Evolutionary conservation across 2,113 vertebrate genomes (phyloP).

Genomic region (Hyperopisus bebe): DNA sequence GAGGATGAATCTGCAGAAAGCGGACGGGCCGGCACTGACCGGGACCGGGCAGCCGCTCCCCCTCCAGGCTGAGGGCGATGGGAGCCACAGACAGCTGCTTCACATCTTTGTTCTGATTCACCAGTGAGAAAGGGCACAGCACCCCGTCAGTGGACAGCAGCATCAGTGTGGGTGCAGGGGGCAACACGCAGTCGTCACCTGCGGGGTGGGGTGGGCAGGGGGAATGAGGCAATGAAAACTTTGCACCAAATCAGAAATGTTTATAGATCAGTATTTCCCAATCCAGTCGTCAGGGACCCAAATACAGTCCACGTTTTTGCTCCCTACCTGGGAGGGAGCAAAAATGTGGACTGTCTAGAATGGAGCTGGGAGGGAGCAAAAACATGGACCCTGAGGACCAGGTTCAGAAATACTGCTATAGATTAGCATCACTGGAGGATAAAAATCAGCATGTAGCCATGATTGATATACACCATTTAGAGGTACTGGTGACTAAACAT

Average conservation of each 20-base stretch:
- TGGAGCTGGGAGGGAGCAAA: neutral
- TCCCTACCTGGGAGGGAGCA: neutral
- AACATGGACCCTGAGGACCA: neutral
- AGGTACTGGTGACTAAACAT: neutral
- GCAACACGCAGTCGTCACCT: slow-evolving; percentile 82
- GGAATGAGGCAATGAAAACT: neutral
- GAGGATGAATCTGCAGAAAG: neutral
- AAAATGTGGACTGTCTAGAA: neutral
- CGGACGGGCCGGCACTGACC: slow-evolving; percentile 48
- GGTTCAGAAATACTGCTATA: neutral
- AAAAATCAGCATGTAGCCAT: neutral
- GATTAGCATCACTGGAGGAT: neutral
- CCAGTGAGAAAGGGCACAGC: slow-evolving; percentile 85
- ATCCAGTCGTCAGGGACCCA: neutral
- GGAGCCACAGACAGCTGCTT: slow-evolving; percentile 62
- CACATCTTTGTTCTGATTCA: slow-evolving; percentile 77
- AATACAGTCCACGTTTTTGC: neutral
- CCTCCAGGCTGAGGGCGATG: slow-evolving; percentile 51
- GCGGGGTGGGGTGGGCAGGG: slow-evolving; percentile 10
- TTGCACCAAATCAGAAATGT: neutral
- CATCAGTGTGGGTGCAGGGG: slow-evolving; percentile 78
- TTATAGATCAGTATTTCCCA: neutral
- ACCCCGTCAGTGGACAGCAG: slow-evolving; percentile 89
- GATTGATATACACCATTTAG: neutral
- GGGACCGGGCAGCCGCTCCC: slow-evolving; percentile 70